These are phyloP conservation scores for Agriopis marginaria DNA, from an alignment of 2,888 invertebrate species.

Conservation along the genomic window DNA sequence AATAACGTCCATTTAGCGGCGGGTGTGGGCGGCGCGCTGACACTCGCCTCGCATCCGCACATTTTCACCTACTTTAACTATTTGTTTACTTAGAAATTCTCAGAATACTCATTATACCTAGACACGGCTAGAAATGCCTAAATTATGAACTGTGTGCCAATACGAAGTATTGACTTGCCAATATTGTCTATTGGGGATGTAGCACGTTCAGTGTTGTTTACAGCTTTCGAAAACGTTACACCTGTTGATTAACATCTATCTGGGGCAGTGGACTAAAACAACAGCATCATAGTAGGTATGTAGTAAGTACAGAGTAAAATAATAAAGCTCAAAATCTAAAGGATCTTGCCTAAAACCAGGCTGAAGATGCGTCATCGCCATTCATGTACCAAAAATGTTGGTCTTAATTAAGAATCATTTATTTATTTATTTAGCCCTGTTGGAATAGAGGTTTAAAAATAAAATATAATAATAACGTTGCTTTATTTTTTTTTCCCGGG, in stretches of 20 bases:
- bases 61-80: conserved; percentile 52
- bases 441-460: no score
- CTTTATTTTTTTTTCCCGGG: no score
- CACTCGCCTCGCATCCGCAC: conserved; percentile 52
- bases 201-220: conserved; percentile 19
- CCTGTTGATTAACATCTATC: conserved; percentile 17
- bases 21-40: conserved; percentile 54
- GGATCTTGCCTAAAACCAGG: no score
- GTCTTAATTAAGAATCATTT: no score
- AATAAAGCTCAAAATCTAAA: not conserved
- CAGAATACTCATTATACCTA: conserved; percentile 43
- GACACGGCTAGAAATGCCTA: conserved; percentile 35
- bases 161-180: conserved; percentile 21
- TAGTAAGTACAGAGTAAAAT: not conserved
- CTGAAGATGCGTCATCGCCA: no score
- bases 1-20: conserved; percentile 63
- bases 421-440: no score
- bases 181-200: not conserved
- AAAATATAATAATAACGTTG: no score
- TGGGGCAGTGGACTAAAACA: not conserved
- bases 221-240: conserved; percentile 23
- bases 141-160: conserved; percentile 32
- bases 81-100: conserved; percentile 52
- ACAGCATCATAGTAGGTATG: not conserved
- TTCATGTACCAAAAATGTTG: no score